These are phyloP conservation scores for Orchesella cincta DNA, from an alignment of 1,140 invertebrate genomes.

Conservation along the genomic window DNA sequence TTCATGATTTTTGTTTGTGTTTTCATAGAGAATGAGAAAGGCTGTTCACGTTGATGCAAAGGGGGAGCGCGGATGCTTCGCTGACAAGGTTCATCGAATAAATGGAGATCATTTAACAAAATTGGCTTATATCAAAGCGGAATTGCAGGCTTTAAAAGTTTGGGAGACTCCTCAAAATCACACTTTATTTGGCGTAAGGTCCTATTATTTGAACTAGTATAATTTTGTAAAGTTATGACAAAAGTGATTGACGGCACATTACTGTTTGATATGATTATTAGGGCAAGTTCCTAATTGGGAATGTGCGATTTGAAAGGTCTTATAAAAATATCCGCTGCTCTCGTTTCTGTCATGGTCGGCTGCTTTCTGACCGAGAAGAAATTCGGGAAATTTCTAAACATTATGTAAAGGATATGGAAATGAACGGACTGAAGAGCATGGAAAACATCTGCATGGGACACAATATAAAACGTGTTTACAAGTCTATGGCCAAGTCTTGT, in stretches of 20 bases:
- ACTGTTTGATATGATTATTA: no score
- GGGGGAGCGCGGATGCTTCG: neutral
- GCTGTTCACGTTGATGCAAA: neutral
- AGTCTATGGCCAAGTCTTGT: neutral
- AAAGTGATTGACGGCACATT: neutral
- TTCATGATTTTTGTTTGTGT: neutral
- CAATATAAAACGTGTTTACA: neutral
- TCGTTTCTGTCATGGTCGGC: conserved; percentile 16
- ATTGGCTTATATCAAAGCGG: neutral
- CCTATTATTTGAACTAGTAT: neutral
- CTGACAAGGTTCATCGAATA: neutral
- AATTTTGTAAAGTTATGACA: neutral
- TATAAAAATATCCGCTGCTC: conserved; percentile 24
- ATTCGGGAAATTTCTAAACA: neutral
- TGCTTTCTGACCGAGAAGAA: neutral
- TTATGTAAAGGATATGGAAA: neutral
- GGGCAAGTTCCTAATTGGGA: neutral
- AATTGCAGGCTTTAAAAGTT: neutral
- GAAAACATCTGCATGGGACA: neutral
- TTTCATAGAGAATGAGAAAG: neutral
- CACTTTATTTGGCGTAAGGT: neutral
- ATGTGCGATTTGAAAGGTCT: neutral
- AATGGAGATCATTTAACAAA: neutral
- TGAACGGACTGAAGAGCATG: neutral
- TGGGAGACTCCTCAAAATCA: neutral